Evolutionary conservation across 2,113 vertebrate species (phyloP).

Genomic region (Asarcornis scutulata): DNA sequence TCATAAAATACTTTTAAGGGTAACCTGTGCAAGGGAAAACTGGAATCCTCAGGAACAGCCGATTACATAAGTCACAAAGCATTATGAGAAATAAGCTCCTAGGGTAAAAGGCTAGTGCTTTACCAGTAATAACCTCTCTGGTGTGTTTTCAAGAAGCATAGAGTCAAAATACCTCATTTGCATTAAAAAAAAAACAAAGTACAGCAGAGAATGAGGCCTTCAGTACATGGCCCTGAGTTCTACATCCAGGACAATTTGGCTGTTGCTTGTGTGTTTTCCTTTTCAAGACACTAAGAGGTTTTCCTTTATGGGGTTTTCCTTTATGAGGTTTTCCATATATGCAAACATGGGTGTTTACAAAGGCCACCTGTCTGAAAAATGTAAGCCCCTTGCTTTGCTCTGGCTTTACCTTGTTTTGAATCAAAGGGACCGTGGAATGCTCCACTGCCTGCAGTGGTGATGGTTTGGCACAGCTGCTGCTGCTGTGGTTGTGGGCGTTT

Average conservation of each 20-base stretch:
- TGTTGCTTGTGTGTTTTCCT: background rate
- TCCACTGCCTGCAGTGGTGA: background rate
- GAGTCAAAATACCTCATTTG: background rate
- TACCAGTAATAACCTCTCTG: background rate
- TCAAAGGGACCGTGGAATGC: slow-evolving; percentile 26
- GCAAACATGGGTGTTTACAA: background rate
- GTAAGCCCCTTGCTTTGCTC: background rate
- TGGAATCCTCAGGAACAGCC: background rate
- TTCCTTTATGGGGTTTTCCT: background rate
- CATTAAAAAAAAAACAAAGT: background rate
- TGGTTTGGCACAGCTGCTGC: slow-evolving; percentile 33
- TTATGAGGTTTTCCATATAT: background rate
- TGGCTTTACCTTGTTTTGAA: slow-evolving; percentile 58
- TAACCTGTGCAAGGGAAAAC: background rate
- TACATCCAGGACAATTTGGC: background rate
- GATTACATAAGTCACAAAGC: background rate
- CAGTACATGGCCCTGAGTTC: background rate
- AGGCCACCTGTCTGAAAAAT: slow-evolving; percentile 53
- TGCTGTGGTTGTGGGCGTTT: background rate
- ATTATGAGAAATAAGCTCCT: background rate
- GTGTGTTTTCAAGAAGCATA: background rate
- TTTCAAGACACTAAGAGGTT: background rate
- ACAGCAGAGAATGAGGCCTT: background rate
- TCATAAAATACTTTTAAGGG: background rate
- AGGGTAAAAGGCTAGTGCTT: background rate